These are phyloP conservation scores for Argya squamiceps DNA, from an alignment of 2,797 vertebrate genomes.

Conservation along the genomic window DNA sequence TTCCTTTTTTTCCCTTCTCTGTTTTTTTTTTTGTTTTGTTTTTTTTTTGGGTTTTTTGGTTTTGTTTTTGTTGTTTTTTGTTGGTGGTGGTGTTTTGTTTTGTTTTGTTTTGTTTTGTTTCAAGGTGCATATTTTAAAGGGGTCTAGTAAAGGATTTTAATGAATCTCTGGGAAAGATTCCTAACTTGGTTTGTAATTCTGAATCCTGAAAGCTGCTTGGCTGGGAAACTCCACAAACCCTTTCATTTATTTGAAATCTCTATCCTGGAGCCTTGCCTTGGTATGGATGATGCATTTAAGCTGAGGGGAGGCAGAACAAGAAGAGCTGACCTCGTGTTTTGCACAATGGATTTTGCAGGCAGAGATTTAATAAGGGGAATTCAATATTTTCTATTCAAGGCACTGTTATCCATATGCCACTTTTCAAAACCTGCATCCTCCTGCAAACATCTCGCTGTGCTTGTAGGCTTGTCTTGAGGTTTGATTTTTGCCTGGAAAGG, in stretches of 20 bases:
- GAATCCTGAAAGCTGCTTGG: not conserved
- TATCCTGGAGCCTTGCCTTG: not conserved
- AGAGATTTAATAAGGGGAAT: not conserved
- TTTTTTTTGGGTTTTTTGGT: no score
- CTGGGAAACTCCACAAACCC: not conserved
- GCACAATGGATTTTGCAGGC: not conserved
- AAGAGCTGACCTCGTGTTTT: not conserved
- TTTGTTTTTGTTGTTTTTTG: no score
- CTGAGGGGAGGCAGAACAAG: not conserved
- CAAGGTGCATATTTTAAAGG: not conserved
- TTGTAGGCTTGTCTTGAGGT: not conserved
- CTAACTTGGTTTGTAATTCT: not conserved
- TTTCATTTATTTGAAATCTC: not conserved
- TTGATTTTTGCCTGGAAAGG: not conserved
- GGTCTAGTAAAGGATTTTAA: not conserved
- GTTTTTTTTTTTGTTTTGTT: no score
- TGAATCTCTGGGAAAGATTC: not conserved
- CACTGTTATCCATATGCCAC: not conserved
- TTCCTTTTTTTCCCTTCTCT: fast-evolving
- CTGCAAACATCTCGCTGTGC: not conserved
- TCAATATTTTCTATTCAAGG: not conserved
- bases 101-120: not conserved
- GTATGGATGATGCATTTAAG: not conserved
- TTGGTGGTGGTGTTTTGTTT: no score
- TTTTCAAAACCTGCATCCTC: not conserved